Conservation (phyloP, 2,888 invertebrate genomes). For the Bombyx huttoni region DNA sequence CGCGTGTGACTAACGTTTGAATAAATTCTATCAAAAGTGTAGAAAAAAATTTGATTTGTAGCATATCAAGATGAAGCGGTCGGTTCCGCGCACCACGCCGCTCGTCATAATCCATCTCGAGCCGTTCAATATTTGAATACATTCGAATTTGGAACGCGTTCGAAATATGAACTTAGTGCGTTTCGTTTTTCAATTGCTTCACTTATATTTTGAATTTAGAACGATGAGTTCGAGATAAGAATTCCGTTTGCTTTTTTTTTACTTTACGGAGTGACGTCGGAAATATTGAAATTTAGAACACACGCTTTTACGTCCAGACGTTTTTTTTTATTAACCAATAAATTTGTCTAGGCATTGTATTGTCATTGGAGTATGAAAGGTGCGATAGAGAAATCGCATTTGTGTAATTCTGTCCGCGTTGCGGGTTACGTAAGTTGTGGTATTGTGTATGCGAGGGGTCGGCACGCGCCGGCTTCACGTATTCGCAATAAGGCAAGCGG, state of each 20-base stretch:
- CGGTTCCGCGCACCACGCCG: slow-evolving; percentile 24
- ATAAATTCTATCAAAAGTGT: slow-evolving; percentile 16
- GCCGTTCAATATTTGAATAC: slow-evolving; percentile 66
- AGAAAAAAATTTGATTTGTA: slow-evolving; percentile 31
- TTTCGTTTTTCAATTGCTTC: slow-evolving; percentile 70
- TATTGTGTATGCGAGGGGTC: slow-evolving; percentile 29
- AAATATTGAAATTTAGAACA: slow-evolving; percentile 14
- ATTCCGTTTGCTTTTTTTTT: slow-evolving; percentile 19
- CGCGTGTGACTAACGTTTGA: slow-evolving; percentile 10
- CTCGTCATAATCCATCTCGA: slow-evolving; percentile 58
- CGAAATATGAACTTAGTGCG: slow-evolving; percentile 63
- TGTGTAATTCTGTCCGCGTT: slow-evolving; percentile 57
- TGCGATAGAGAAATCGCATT: slow-evolving; percentile 60
- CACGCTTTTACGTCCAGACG: slow-evolving; percentile 41
- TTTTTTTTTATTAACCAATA: slow-evolving; percentile 30
- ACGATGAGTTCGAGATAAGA: slow-evolving; percentile 51
- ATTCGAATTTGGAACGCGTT: slow-evolving; percentile 63
- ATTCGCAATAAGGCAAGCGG: slow-evolving; percentile 45
- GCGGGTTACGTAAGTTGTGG: slow-evolving; percentile 50
- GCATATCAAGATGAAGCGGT: slow-evolving; percentile 42
- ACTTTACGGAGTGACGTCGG: slow-evolving; percentile 5
- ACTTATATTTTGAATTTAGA: slow-evolving; percentile 68
- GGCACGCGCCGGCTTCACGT: slow-evolving; percentile 54
- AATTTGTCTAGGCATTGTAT: slow-evolving; percentile 39
- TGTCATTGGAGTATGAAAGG: slow-evolving; percentile 45